Evolutionary conservation across 1,140 invertebrate genomes (phyloP), one percentile per base, ranked within the genome.

Genomic region (Procambarus virginalis): DNA sequence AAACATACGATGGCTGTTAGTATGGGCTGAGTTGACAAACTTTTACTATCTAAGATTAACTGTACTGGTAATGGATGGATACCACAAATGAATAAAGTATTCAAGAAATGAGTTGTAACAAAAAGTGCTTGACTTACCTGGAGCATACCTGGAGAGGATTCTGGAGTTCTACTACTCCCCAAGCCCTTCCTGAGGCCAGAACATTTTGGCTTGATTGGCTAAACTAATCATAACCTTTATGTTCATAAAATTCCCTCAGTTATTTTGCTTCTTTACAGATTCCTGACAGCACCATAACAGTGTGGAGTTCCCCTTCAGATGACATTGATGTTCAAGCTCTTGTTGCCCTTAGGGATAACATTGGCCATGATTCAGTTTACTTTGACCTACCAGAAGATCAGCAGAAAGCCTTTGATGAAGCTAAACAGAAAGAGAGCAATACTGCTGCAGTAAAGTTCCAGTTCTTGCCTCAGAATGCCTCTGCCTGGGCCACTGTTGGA

Each of bases 351-450:
- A 83, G 83, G 22, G 84, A 89, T n/a, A 84, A 51, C 51, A 34
- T 91, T 12, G 91, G 91, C 10, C 46, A 51, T n/a, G 78, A 89
- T 55, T 46, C 68, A 2, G 91, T 91, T 8, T 91, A 82, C 68
- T 76, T 86, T 84, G 91, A 91, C 70, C 79, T 91, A 34, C 91
- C 91, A 8, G 64, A 85, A 82, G 84, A 91, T 20, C 90, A 91
- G 46, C 64, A 76, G 58, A 48, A 73, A 48, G 83, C 79, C 73
- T 91, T 91, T 79, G 85, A 86, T n/a, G 84, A 75, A 75, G 84
- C 73, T 17, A 85, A 85, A 20, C 45, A 70, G 1, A 75, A n/a
- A 10, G 76, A 22, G 14, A 48, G 3, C n/a, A 79, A 17, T 20
- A 55, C n/a, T 34, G 75, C 49, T 48, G 75, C 58, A 8, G 8